phyloP scores from a whole-genome alignment of 2,888 invertebrate species.

The Papilio demoleus region DNA sequence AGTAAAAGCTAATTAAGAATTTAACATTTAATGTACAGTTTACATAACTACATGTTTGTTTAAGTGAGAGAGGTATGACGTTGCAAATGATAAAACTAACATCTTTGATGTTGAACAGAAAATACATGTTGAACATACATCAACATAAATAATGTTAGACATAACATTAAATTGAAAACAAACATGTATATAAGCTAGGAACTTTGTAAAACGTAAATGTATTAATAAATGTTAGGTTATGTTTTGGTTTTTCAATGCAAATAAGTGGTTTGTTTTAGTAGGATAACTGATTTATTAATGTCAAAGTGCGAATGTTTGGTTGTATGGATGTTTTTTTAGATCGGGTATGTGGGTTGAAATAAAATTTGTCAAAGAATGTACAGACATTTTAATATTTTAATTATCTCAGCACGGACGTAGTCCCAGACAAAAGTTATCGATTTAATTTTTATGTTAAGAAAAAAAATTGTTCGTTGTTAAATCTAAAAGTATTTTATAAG shows the following conservation, averaged over 20 bases:
- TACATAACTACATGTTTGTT: not conserved
- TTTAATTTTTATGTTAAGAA: not conserved
- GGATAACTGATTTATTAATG: too few species aligned
- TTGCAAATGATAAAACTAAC: not conserved
- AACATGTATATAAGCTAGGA: not conserved
- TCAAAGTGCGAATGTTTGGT: too few species aligned
- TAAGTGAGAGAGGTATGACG: not conserved
- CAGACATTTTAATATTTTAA: too few species aligned
- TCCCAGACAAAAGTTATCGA: not conserved
- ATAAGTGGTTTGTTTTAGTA: too few species aligned
- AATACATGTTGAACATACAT: too few species aligned
- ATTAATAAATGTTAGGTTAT: too few species aligned
- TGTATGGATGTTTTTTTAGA: too few species aligned
- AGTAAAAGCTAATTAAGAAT: too few species aligned
- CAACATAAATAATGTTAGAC: not conserved
- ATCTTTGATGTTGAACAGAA: conserved; percentile 1
- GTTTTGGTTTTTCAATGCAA: too few species aligned
- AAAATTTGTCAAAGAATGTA: too few species aligned
- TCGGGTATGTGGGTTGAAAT: too few species aligned
- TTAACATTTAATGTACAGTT: not conserved
- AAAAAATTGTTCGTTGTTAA: not conserved
- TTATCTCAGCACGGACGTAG: too few species aligned
- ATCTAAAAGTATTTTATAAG: not conserved
- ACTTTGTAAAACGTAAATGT: not conserved
- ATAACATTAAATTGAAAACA: not conserved